Base-by-base conservation (phyloP, 2,797 vertebrate genomes). In the Ctenopoma multispine region DNA sequence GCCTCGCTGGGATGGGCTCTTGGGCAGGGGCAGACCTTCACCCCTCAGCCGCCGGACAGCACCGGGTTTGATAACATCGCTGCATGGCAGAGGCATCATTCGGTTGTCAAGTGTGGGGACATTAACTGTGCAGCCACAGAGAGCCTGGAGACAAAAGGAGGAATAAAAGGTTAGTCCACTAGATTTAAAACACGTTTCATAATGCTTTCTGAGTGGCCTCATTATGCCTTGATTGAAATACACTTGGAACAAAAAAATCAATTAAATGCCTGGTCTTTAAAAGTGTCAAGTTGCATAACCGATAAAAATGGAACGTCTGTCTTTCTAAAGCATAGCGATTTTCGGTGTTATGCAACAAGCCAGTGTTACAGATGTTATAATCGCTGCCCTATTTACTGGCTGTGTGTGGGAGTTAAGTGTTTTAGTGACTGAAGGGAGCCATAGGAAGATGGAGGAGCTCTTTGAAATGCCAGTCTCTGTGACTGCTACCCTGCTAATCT, bases 71-170 rank as follows among this genome's bases (percentile, higher is more conserved):
- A 99, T 97, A 71, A 99, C 95, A 41, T 99, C 96, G 0, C 93
- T 98, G 93, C 96, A 97, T 9, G 97, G 97, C 56, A 99, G 93
- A 3, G 97, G 96, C 93, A 99, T 98, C 87, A 96, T 96, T 40
- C 95, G 93, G 89, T 95, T 96, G 13, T 99, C 97, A 0, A 99
- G 95, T 36, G 97, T 99, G 57, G 97, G 97, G 89, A 99, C 97
- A 86, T 96, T 99, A 67, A 99, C 94, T 3, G 97, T 98, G 90
- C 96, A 99, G 87, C 97, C 96, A 27, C 97, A 98, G 63, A 99
- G 94, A 77, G 98, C 97, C 98, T 99, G 91, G 64, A 69, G 69
- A 46, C 46, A 41, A 53, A 27, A 20, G 36, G 41, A 48, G 5
- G 4, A 44, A 69, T 18, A n/a, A 4, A 36, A 47, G 1, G 36